Evolutionary conservation across 1,140 invertebrate species (phyloP), one percentile per base, ranked within the genome.

Genomic region (Leptinotarsa texana): DNA sequence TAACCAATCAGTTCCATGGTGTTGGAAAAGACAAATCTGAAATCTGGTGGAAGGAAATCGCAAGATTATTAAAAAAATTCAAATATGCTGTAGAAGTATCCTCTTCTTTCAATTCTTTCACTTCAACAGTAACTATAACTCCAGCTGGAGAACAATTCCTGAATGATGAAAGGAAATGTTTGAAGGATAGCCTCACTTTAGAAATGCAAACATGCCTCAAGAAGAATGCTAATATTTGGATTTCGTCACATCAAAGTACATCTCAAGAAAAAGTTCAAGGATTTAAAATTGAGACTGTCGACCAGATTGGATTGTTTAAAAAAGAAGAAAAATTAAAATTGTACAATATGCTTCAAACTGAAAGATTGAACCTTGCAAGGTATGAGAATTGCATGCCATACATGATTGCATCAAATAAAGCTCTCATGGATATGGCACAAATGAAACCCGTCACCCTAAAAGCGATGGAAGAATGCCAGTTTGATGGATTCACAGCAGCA

Each of bases 41-140:
- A 74, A 84, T 83, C 17, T 92, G 89, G 87, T 93, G 91, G 91
- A 92, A 90, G 84, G 86, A 86, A 22, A 87, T 92, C 76, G 89
- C 89, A 88, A 76, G 74, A 63, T n/a, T 79, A 66, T 61, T 77
- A 22, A 77, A 69, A 42, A 69, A 21, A 22, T 82, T 78, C n/a
- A 21, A 65, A 65, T 21, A 24, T 65, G 63, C 21, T 3, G 13
- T 17, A 13, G 33, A 68, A 33, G 13, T 33, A 68, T 1, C 66
- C 3, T 42, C 22, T 17, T 4, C 3, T 15, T 47, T 42, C 49
- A 49, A 71, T 63, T 42, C 3, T 63, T 51, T 62, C 17, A 2
- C 11, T 69, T 63, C 74, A 69, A 72, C 48, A 69, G 57, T 65
- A 21, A 63, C 67, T 49, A 27, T 68, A 33, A 47, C 74, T 17